These are phyloP conservation scores for Thinocorus orbignyianus DNA, from an alignment of 2,113 vertebrate genomes.

Conservation along the genomic window DNA sequence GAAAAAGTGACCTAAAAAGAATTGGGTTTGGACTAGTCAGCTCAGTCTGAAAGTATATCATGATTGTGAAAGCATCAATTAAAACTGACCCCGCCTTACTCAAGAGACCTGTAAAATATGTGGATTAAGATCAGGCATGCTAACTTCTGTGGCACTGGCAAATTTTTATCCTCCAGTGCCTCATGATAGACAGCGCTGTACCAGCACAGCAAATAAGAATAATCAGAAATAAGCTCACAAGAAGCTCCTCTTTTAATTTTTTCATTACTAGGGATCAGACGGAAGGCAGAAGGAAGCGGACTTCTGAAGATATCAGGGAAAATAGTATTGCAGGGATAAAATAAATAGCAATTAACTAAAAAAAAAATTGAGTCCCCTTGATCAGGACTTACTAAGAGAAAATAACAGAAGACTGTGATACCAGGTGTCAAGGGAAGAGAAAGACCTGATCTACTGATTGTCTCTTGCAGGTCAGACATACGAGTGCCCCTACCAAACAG, in stretches of 20 bases:
- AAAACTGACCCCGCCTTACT: background rate
- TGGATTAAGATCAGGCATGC: slow-evolving; percentile 4
- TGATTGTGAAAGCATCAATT: background rate
- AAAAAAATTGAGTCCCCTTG: background rate
- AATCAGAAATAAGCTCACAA: slow-evolving; percentile 34
- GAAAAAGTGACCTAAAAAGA: background rate
- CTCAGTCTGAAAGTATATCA: background rate
- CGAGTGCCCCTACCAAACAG: background rate
- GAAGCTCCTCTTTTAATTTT: slow-evolving; percentile 38
- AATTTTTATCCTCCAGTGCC: background rate
- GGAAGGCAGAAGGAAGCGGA: slow-evolving; percentile 33
- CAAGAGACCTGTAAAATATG: background rate
- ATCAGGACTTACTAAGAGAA: slow-evolving; percentile 1
- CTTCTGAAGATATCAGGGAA: background rate
- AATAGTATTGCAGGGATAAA: slow-evolving; percentile 6
- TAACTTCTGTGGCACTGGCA: background rate
- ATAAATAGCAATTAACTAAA: slow-evolving; percentile 49
- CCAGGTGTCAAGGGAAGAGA: background rate
- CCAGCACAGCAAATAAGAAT: slow-evolving; percentile 2
- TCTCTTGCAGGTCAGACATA: background rate
- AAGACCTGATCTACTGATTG: background rate
- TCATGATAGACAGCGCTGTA: background rate
- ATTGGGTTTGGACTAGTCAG: background rate
- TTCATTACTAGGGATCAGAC: slow-evolving; percentile 42
- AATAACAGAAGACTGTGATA: background rate